A percentile compares a stretch with the other conserved stretches of the same genome.
phyloP scores from a whole-genome alignment of 2,113 vertebrate genomes.

The Ictalurus punctatus region DNA sequence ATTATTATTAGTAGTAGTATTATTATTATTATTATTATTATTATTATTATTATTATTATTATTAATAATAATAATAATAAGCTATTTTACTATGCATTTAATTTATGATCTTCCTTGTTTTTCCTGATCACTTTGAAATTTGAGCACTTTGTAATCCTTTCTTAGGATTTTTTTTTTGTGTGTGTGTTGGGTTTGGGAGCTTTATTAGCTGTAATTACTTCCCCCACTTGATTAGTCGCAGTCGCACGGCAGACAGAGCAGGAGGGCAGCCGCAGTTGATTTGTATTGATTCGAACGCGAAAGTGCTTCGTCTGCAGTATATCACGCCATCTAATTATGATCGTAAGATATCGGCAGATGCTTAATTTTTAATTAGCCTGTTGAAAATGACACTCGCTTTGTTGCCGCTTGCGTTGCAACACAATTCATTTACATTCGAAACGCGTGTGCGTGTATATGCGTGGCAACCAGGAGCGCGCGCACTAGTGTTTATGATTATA shows the following conservation, averaged over 20 bases:
- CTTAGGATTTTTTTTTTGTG: constrained; percentile 18
- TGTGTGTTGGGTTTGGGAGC: background rate
- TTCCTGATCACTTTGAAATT: background rate
- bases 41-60: background rate
- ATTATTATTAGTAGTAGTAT: background rate
- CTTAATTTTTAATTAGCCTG: constrained; percentile 52
- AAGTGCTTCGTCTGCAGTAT: constrained; percentile 48
- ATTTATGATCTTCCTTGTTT: background rate
- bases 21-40: constrained; percentile 1
- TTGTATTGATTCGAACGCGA: constrained; percentile 48
- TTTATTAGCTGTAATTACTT: constrained; percentile 46
- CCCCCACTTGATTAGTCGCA: constrained; percentile 34
- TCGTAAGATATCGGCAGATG: constrained; percentile 45
- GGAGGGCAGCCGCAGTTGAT: constrained; percentile 40
- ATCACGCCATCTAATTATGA: constrained; percentile 54
- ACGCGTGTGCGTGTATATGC: too few species aligned
- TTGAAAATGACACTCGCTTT: constrained; percentile 40
- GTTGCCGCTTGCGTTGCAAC: constrained; percentile 7
- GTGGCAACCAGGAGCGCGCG: background rate
- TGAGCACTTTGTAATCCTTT: constrained; percentile 27
- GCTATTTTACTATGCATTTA: background rate
- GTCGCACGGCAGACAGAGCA: constrained; percentile 23
- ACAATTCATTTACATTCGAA: constrained; percentile 24
- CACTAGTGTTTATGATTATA: background rate
- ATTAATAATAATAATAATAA: background rate